Percentiles rank a stretch among this genome's conserved stretches.
Evolutionary conservation across 1,140 invertebrate species (phyloP).

Genomic region (Trichonephila inaurata): DNA sequence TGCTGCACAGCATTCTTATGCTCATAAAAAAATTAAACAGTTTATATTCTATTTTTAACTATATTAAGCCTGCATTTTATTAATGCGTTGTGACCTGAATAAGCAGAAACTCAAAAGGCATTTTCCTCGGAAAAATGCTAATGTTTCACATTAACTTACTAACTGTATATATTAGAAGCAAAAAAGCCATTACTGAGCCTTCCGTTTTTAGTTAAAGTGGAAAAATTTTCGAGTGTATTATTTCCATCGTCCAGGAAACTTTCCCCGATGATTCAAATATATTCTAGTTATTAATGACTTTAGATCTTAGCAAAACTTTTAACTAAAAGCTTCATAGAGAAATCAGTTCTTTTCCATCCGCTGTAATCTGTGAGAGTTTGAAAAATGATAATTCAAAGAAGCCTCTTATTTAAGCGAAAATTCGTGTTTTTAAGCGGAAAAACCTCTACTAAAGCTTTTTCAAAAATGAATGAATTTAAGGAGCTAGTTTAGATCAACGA

Average conservation of each 20-base stretch:
- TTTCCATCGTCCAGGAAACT: background rate
- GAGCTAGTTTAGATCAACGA: background rate
- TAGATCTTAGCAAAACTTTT: conserved; percentile 12
- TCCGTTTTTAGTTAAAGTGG: conserved; percentile 23
- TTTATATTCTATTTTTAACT: background rate
- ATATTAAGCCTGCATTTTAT: background rate
- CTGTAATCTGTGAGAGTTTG: background rate
- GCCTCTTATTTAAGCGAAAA: background rate
- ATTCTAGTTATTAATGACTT: conserved; percentile 44
- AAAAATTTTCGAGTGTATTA: conserved; percentile 35
- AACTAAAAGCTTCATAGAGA: background rate
- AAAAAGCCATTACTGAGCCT: conserved; percentile 5
- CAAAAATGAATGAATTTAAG: background rate
- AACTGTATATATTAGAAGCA: conserved; percentile 33
- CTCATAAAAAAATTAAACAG: background rate
- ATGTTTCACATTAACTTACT: conserved; percentile 8
- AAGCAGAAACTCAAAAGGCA: background rate
- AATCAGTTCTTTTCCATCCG: background rate
- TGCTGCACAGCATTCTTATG: background rate
- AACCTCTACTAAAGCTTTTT: background rate
- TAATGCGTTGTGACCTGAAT: background rate
- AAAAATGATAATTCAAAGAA: conserved; percentile 29
- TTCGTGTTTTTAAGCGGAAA: background rate
- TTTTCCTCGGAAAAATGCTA: conserved; percentile 6
- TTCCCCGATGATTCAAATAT: background rate